Evolutionary conservation across 2,113 vertebrate genomes (phyloP).

Genomic region (Cottus gobio): DNA sequence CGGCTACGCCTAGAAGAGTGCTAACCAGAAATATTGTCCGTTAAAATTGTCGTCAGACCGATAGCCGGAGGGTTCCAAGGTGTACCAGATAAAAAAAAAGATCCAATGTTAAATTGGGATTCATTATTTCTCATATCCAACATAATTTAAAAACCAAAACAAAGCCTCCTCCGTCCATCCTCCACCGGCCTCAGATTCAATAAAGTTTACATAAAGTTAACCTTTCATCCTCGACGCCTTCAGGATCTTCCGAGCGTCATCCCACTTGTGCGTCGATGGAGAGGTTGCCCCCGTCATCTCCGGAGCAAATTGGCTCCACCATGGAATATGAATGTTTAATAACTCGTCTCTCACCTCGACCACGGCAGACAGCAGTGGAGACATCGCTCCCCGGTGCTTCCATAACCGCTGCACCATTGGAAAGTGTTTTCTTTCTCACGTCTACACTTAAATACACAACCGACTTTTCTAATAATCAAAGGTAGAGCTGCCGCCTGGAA

Average conservation of each 20-base stretch:
- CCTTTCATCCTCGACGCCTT: constrained; percentile 18
- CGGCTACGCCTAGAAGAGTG: no score
- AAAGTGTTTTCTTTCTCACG: background rate
- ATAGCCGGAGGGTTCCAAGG: no score
- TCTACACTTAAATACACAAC: background rate
- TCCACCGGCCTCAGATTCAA: background rate
- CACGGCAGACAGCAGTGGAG: constrained; percentile 19
- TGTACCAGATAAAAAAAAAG: no score
- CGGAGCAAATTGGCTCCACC: constrained; percentile 37
- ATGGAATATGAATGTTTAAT: constrained; percentile 54
- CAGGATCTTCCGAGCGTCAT: background rate
- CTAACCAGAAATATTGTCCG: no score
- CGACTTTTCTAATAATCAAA: background rate
- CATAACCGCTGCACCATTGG: background rate
- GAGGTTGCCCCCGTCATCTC: constrained; percentile 9
- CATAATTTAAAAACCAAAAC: background rate
- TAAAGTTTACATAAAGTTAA: background rate
- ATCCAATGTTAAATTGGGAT: no score
- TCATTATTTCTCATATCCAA: no score
- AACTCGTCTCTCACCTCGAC: constrained; percentile 18
- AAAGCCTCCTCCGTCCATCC: background rate
- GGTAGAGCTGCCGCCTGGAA: background rate
- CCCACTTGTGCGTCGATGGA: background rate
- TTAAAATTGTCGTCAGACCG: no score
- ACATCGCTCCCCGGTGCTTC: background rate